A percentile compares a stretch with the other conserved stretches of the same genome.
Conservation (phyloP, 2,113 vertebrate species). For the Nannobrachium achirus region DNA sequence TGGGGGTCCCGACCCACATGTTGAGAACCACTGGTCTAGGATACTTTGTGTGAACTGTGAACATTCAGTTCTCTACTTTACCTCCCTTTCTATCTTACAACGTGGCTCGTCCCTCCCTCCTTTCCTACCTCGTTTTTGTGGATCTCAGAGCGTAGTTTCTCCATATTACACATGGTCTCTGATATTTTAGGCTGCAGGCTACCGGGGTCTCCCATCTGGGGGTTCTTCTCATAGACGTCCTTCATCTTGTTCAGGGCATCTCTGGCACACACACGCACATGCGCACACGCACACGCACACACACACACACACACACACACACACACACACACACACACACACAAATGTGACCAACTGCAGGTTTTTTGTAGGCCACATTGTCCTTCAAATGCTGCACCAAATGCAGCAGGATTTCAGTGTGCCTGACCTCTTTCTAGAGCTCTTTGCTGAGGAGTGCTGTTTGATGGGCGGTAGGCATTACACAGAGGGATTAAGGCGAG, state of each 20-base stretch:
- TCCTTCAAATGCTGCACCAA: too few species aligned
- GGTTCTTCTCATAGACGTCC: constrained; percentile 99
- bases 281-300: neutral
- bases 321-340: constrained; percentile 5
- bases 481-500: too few species aligned
- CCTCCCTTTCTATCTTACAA: too few species aligned
- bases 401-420: too few species aligned
- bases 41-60: too few species aligned
- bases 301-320: neutral
- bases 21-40: too few species aligned
- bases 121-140: constrained; percentile 93
- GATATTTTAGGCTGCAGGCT: constrained; percentile 96
- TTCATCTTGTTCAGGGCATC: constrained; percentile 99
- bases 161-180: constrained; percentile 96
- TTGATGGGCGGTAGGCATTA: too few species aligned
- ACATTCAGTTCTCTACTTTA: too few species aligned
- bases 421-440: too few species aligned
- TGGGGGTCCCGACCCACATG: too few species aligned
- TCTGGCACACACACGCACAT: constrained; percentile 66
- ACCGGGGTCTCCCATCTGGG: constrained; percentile 96
- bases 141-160: constrained; percentile 94
- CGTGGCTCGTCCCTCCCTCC: neutral
- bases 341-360: neutral
- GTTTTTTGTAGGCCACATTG: neutral
- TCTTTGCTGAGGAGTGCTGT: too few species aligned